Evolutionary conservation across 2,888 invertebrate genomes (phyloP).

Genomic region (Phyllotreta cruciferae): DNA sequence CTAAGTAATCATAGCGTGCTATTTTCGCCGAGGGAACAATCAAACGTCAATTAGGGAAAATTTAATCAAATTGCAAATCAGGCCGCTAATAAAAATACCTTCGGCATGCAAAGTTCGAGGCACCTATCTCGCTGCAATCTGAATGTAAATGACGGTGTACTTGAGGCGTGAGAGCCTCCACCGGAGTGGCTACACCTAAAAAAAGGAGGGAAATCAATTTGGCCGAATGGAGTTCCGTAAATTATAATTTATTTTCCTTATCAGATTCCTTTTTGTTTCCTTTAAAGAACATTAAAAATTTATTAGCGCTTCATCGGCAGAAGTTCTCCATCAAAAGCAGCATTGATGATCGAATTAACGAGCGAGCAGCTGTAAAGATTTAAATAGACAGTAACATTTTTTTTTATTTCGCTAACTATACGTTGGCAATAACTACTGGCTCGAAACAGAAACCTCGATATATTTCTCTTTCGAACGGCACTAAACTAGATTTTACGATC

Average conservation of each 20-base stretch:
- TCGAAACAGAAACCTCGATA: no score
- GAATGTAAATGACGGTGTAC: constrained; percentile 36
- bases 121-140: constrained; percentile 40
- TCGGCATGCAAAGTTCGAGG: constrained; percentile 36
- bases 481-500: no score
- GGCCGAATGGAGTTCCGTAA: constrained; percentile 3
- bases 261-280: no score
- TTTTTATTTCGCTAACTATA: no score
- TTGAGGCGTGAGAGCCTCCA: constrained; percentile 10
- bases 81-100: constrained; percentile 41
- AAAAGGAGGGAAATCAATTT: constrained; percentile 20
- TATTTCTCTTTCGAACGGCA: no score
- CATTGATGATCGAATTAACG: no score
- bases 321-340: no score
- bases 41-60: constrained; percentile 42
- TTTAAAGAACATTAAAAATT: no score
- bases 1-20: background rate
- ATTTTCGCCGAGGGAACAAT: constrained; percentile 34
- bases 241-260: constrained; percentile 5
- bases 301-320: no score
- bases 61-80: constrained; percentile 45
- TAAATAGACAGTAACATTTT: no score
- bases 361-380: no score
- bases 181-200: background rate
- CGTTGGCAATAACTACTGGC: no score